Evolutionary conservation across 2,797 vertebrate genomes (phyloP), one percentile per base, ranked within the genome.

Genomic region (Tokudaia tokunoshimensis): DNA sequence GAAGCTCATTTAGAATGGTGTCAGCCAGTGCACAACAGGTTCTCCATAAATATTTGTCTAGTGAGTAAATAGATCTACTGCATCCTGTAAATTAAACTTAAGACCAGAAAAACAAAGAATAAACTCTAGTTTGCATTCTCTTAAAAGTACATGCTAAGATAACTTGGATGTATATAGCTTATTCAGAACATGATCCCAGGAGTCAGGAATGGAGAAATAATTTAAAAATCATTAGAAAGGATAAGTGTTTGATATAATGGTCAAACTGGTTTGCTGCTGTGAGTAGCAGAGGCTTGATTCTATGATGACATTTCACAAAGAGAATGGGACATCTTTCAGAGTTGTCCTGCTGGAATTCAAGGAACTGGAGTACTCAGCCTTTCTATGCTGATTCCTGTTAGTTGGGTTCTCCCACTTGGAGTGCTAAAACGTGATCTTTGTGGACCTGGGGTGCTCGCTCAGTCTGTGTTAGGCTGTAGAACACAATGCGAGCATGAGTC

Each of bases 31-130:
- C 3, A 47, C 44, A 67, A 52, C 14, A 76, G 50, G 8, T 81
- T 91, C 85, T 76, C 85, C 20, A 12, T 57, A 78, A 93, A 61
- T n/a, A 63, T 80, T 55, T 57, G 31, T 74, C n/a, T n/a, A 76
- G 57, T 37, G 70, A 96, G 55, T 59, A 24, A 89, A 61, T 34
- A 15, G 19, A 78, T 57, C 70, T 70, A 70, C 15, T 44, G 14
- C 3, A 2, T n/a, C 10, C 41, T 24, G 3, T 31, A 52, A 72
- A 79, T 17, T 8, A 80, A 96, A 52, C 75, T 78, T 44, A 84
- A 31, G 24, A 20, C 44, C 70, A 15, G 31, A 61, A 84, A n/a
- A 52, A 70, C n/a, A 59, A 86, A 89, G 74, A 95, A 94, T 50
- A 63, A 67, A 0, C 24, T 50, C 44, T 95, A 37, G 44, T 67